These are phyloP conservation scores for Drosophila insularis DNA, from an alignment of 1,140 invertebrate species.

Conservation along the genomic window DNA sequence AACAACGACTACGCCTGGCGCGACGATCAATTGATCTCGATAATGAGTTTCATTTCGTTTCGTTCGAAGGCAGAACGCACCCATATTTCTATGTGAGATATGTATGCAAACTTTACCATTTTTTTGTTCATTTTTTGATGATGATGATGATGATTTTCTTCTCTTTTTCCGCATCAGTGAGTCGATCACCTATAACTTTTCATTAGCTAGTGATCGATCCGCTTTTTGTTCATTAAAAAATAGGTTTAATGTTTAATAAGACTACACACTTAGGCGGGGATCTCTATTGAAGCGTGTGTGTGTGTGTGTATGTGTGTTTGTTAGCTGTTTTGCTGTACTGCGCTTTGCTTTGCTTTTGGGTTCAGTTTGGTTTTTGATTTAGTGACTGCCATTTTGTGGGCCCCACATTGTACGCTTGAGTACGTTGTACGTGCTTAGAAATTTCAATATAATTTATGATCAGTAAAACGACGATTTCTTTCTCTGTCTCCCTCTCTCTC, in stretches of 20 bases:
- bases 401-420: constrained; percentile 55
- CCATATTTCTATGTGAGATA: constrained; percentile 52
- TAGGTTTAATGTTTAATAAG: constrained; percentile 63
- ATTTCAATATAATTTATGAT: constrained; percentile 80
- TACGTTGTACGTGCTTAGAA: constrained; percentile 71
- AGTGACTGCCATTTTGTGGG: constrained; percentile 76
- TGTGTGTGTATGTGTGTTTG: constrained; percentile 8
- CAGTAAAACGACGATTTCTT: constrained; percentile 43
- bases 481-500: background rate
- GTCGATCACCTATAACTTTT: constrained; percentile 45
- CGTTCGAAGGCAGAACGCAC: constrained; percentile 57
- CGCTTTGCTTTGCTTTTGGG: constrained; percentile 25
- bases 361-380: constrained; percentile 65
- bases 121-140: background rate
- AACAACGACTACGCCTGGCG: constrained; percentile 45
- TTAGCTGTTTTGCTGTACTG: background rate
- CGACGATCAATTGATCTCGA: constrained; percentile 77
- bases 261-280: constrained; percentile 46
- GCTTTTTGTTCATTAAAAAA: constrained; percentile 70
- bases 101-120: constrained; percentile 41
- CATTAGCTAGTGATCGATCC: constrained; percentile 33
- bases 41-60: constrained; percentile 73
- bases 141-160: constrained; percentile 38
- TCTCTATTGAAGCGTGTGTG: constrained; percentile 40
- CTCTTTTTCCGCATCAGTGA: constrained; percentile 43